Percentiles rank a stretch among this genome's conserved stretches.
Conservation (phyloP, 2,888 invertebrate species). For the Prenolepis imparis region DNA sequence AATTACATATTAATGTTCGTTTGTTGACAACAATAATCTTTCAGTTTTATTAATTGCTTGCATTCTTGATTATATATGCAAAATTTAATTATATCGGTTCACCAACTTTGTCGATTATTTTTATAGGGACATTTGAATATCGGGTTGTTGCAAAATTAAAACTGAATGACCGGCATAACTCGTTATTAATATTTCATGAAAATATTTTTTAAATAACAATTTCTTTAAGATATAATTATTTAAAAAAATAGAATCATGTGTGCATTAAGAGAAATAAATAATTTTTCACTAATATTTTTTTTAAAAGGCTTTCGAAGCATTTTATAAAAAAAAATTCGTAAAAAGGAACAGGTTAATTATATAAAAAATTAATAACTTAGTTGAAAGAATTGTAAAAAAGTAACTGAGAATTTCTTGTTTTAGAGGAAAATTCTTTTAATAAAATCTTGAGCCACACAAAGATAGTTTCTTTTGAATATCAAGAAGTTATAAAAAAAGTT, state of each 20-base stretch:
- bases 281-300: background rate
- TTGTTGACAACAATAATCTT: conserved; percentile 1
- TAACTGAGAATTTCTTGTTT: background rate
- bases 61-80: conserved; percentile 6
- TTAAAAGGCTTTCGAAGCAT: too few relatives aligned
- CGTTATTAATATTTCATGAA: background rate
- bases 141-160: background rate
- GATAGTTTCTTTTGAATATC: background rate
- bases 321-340: too few relatives aligned
- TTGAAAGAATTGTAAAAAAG: background rate
- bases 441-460: background rate
- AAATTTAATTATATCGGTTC: conserved; percentile 17
- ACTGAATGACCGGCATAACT: background rate
- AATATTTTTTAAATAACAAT: background rate
- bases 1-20: conserved; percentile 21
- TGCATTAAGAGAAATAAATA: background rate
- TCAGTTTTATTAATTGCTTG: conserved; percentile 23
- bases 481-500: background rate
- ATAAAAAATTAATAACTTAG: background rate
- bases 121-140: background rate
- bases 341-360: background rate
- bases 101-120: background rate
- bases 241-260: background rate
- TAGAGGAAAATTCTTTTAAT: background rate
- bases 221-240: background rate